Evolutionary conservation across 2,113 vertebrate genomes (phyloP).

Genomic region (Syngnathus scovelli): DNA sequence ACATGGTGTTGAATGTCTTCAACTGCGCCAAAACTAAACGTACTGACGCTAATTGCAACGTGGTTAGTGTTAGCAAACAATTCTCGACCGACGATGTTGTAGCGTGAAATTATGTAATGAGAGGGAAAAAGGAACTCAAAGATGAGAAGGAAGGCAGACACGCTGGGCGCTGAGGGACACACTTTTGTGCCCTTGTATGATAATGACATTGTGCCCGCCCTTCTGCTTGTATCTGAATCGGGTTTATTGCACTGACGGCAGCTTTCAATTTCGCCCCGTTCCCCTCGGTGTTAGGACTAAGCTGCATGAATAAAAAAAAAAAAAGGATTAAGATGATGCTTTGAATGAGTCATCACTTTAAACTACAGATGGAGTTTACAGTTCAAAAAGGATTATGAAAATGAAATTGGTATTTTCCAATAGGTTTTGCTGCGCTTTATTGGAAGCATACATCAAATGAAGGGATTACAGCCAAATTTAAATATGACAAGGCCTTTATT

Average conservation of each 20-base stretch:
- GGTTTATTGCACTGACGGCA: slow-evolving; percentile 64
- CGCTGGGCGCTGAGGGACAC: slow-evolving; percentile 19
- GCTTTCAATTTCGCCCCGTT: slow-evolving; percentile 59
- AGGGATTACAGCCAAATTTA: slow-evolving; percentile 61
- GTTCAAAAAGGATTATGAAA: slow-evolving; percentile 73
- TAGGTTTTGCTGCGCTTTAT: slow-evolving; percentile 58
- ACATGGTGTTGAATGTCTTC: too few species aligned
- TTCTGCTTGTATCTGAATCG: slow-evolving; percentile 56
- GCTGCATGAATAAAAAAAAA: slow-evolving; percentile 33
- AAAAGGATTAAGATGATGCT: slow-evolving; percentile 71
- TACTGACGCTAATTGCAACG: background rate
- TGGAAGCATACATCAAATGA: slow-evolving; percentile 54
- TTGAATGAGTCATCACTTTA: slow-evolving; percentile 73
- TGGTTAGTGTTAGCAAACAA: too few species aligned
- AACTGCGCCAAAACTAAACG: background rate
- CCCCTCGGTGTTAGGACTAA: slow-evolving; percentile 62
- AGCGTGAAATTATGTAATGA: background rate
- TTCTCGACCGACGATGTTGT: background rate
- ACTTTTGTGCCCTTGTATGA: slow-evolving; percentile 49
- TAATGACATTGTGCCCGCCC: slow-evolving; percentile 52
- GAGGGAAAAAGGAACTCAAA: background rate
- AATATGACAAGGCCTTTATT: slow-evolving; percentile 55
- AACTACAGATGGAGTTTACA: slow-evolving; percentile 73
- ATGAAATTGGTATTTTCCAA: slow-evolving; percentile 46
- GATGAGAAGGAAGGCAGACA: slow-evolving; percentile 11